Base-by-base conservation (phyloP, 2,113 vertebrate genomes). In the Orthochromis indermauri region DNA sequence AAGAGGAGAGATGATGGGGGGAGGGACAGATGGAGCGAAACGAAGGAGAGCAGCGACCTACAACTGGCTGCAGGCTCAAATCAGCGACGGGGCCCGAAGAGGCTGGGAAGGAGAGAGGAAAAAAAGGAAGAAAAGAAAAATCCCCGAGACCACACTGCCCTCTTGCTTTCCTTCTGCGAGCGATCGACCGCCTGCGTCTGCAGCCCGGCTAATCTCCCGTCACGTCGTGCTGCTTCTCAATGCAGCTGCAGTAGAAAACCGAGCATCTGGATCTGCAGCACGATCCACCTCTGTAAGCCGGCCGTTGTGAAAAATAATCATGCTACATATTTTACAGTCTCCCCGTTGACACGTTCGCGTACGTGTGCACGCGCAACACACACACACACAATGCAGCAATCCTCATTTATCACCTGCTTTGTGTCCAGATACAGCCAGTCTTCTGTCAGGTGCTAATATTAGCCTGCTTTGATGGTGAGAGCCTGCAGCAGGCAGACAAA, bases 61-160 rank as follows among this genome's bases (percentile, higher is more conserved):
- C 98, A 97, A 96, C 97, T 83, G 82, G 89, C 94, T 96, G 94
- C 88, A 94, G 97, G 97, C 97, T 96, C 90, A 96, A 98, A 98
- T 98, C 98, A 99, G 96, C 96, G 98, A 98, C 97, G 88, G 94
- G 87, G 92, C 94, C 93, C 83, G 89, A 51, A 96, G 94, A 95
- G 95, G 88, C 95, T 90, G 92, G 26, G 49, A 61, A 45, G 91
- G 90, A 93, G 89, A n/a, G 24, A 37, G 28, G 40, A 13, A 42
- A 82, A 28, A 28, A 49, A 51, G 54, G 37, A 54, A 54, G 42
- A 19, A 57, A 53, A 63, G 93, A 93, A 95, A 94, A 96, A 96
- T 96, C 96, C 94, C 95, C 93, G 91, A 96, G 96, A 96, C 96
- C 94, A 97, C 97, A 98, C 97, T 97, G 97, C 97, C 97, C 97